Conservation (phyloP, 1,140 invertebrate genomes). For the Pseudomyrmex dendroicus region DNA sequence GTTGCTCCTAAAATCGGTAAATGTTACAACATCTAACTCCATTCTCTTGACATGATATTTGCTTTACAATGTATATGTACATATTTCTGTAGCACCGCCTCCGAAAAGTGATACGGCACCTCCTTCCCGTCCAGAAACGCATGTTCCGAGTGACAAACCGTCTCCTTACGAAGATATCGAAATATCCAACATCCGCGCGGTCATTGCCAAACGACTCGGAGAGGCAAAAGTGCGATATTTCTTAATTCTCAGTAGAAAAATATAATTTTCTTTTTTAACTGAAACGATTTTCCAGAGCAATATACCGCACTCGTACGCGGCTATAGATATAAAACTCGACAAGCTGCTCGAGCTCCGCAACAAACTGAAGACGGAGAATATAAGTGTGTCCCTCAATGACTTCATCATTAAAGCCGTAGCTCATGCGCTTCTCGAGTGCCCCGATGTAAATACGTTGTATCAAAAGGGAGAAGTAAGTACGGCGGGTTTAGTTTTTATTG, state of each 20-base stretch:
- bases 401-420: constrained; percentile 98
- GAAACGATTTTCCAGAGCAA: constrained; percentile 76
- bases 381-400: constrained; percentile 97
- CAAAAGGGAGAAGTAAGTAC: constrained; percentile 74
- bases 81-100: constrained; percentile 29
- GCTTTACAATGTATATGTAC: background rate
- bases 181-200: constrained; percentile 93
- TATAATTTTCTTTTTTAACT: constrained; percentile 39
- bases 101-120: constrained; percentile 15
- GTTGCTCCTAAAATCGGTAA: constrained; percentile 80
- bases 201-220: constrained; percentile 96
- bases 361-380: constrained; percentile 90
- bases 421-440: constrained; percentile 94
- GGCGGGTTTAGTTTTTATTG: background rate
- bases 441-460: constrained; percentile 92
- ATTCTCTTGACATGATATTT: background rate
- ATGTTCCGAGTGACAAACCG: constrained; percentile 51
- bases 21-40: background rate
- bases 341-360: constrained; percentile 83
- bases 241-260: constrained; percentile 30
- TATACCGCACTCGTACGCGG: constrained; percentile 99
- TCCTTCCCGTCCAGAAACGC: background rate
- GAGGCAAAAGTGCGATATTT: constrained; percentile 92
- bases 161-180: constrained; percentile 91
- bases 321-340: constrained; percentile 94